Percentiles rank a stretch among this genome's conserved stretches.
phyloP scores from a whole-genome alignment of 53 echinoderm and acorn worm genomes.

The Echinarachnius parma region DNA sequence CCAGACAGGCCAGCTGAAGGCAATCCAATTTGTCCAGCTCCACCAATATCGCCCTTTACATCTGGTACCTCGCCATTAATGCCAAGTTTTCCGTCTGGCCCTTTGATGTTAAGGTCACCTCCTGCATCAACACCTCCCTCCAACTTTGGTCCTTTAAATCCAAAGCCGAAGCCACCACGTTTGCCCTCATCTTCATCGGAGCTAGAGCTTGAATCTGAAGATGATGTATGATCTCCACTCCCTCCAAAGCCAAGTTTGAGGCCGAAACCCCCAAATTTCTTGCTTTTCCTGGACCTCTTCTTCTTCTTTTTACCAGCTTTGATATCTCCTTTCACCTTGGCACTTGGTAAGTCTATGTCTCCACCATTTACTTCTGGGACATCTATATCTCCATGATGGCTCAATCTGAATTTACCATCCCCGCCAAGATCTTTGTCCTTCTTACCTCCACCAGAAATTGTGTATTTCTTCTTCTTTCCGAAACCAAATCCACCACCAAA shows the following conservation, averaged over 20 bases:
- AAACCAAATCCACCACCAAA: conserved; percentile 12
- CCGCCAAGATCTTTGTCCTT: background rate
- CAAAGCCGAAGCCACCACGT: conserved; percentile 14
- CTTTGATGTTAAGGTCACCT: conserved; percentile 1
- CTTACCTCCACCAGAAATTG: conserved; percentile 13
- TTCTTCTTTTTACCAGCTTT: conserved; percentile 49
- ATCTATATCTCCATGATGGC: conserved; percentile 5
- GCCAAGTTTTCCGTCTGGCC: conserved; percentile 35
- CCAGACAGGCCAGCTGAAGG: background rate
- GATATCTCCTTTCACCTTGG: conserved; percentile 40
- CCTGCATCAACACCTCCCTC: conserved; percentile 6
- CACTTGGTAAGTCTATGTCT: conserved; percentile 12
- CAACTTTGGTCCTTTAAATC: conserved; percentile 26
- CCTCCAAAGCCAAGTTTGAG: conserved; percentile 48
- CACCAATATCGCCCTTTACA: conserved; percentile 1
- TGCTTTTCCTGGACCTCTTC: conserved; percentile 34
- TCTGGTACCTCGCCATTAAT: conserved; percentile 1
- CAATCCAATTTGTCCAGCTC: too few relatives aligned
- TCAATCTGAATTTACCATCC: conserved; percentile 1
- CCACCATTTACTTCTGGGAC: background rate
- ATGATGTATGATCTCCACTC: conserved; percentile 24
- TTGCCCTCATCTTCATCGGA: conserved; percentile 41
- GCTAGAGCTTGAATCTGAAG: conserved; percentile 25
- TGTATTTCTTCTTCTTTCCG: conserved; percentile 19
- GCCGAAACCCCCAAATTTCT: conserved; percentile 26